phyloP scores from a whole-genome alignment of 2,888 invertebrate genomes.

The Frankliniella intonsa region DNA sequence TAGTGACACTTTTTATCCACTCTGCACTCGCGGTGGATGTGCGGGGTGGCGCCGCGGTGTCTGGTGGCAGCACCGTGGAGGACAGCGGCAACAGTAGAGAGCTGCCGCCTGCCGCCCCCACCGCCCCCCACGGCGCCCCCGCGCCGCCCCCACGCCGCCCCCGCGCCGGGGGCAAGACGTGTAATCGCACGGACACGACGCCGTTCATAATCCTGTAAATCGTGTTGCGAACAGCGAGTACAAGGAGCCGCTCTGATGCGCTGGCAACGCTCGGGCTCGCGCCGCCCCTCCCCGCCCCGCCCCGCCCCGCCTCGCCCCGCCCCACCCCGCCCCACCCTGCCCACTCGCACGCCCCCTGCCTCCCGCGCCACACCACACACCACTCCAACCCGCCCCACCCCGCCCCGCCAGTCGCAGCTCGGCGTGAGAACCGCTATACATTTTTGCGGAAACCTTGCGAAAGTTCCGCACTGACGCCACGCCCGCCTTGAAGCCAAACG shows the following conservation, averaged over 20 bases:
- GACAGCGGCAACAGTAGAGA: too few relatives aligned
- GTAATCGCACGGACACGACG: neutral
- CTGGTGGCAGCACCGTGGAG: neutral
- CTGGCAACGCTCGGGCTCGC: neutral
- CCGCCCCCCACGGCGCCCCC: neutral
- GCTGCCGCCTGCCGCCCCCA: neutral
- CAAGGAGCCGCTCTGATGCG: neutral
- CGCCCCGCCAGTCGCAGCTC: neutral
- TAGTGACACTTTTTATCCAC: too few relatives aligned
- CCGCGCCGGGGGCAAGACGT: neutral
- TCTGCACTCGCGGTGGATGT: too few relatives aligned
- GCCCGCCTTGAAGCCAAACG: too few relatives aligned
- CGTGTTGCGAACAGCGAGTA: slow-evolving; percentile 7
- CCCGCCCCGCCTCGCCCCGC: neutral
- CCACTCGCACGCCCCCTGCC: neutral
- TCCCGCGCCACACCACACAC: neutral
- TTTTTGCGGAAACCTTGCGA: slow-evolving; percentile 25
- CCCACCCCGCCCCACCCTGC: neutral
- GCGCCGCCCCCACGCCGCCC: neutral
- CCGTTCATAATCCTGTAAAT: slow-evolving; percentile 17
- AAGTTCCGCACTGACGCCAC: neutral
- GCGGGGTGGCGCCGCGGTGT: neutral
- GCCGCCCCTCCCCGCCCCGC: neutral
- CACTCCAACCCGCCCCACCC: neutral
- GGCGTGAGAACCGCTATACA: slow-evolving; percentile 18